Evolutionary conservation across 1,140 invertebrate genomes (phyloP), one percentile per base, ranked within the genome.

Genomic region (Megathymus violae): DNA sequence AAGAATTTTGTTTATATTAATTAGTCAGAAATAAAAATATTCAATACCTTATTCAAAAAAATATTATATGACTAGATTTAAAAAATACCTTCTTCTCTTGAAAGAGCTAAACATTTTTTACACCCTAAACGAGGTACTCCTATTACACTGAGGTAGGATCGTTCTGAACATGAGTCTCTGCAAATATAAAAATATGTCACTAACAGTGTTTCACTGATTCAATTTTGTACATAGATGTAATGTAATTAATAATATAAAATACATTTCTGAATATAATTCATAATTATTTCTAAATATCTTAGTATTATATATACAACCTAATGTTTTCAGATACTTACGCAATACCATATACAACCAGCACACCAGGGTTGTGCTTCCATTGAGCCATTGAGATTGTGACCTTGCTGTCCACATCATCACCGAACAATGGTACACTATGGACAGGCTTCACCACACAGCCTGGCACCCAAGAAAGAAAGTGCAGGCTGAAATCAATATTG

Each of bases 321-420:
- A n/a, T n/a, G n/a, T n/a, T n/a, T n/a, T n/a, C n/a, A 58, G 46
- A 61, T 77, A 89, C 85, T 88, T 70, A 92, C 91, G 85, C 89
- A 65, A 92, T 90, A 44, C 93, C 93, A 84, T 93, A 93, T 0
- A 93, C 90, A 31, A 93, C 91, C 15, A 93, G 74, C 10, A 93
- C 85, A 36, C 87, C 91, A 40, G 92, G 90, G 70, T 93, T 92
- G 50, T 92, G 87, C 48, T 92, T 92, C 93, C 93, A 93, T 54
- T 93, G 93, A 1, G 92, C 92, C 89, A 93, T 93, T 11, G 91
- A 93, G 25, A 93, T 92, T 10, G 88, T 85, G 40, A 93, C 92
- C 6, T 92, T 85, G 70, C 91, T 93, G 65, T 93, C 93, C 10
- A 93, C 92, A 60, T 93, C 93, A 66, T 93, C 92, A 44, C 93